Evolutionary conservation across 2,888 invertebrate genomes (phyloP), one percentile per base, ranked within the genome.

Genomic region (Halictus quadricinctus): DNA sequence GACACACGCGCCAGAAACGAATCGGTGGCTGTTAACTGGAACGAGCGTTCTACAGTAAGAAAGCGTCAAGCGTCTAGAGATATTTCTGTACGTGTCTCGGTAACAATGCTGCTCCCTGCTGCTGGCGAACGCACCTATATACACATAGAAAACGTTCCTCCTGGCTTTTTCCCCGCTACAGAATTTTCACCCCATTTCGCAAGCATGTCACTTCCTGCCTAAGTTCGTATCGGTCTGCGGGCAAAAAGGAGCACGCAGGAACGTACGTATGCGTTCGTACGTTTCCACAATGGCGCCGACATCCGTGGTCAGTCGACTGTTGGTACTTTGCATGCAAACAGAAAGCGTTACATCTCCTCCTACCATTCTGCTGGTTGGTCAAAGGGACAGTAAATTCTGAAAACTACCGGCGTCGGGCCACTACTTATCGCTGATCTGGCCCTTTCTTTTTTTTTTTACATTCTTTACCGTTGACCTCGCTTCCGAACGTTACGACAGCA

Each of bases 111-210:
- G 70, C 69, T 64, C 81, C 75, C n/a, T 12, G 50, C 73, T 12
- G n/a, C 58, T 12, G 58, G 58, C 15, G 58, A 58, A 76, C 73
- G 36, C 41, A 75, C 79, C 66, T 76, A 78, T 75, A 75, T 83
- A 75, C 75, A 80, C 72, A 80, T 64, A 80, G n/a, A 41, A 82
- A 82, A 79, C 76, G 66, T 66, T 72, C 76, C 80, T 41, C 75
- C 74, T 64, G 75, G 76, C 81, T 90, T 90, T 90, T 88, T 88
- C 87, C 83, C 80, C 80, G 80, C 83, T 58, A 72, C 84, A 77
- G 88, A 86, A 87, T 91, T 91, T 91, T 91, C 91, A 91, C 90
- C 87, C 91, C 91, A 91, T 91, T 91, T 91, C 87, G 89, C 90
- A 87, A 86, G 82, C 86, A 88, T 85, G 89, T 89, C 89, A 86